Conservation (phyloP, 92 coral and sea anemone species). For the Actinernus sp. region DNA sequence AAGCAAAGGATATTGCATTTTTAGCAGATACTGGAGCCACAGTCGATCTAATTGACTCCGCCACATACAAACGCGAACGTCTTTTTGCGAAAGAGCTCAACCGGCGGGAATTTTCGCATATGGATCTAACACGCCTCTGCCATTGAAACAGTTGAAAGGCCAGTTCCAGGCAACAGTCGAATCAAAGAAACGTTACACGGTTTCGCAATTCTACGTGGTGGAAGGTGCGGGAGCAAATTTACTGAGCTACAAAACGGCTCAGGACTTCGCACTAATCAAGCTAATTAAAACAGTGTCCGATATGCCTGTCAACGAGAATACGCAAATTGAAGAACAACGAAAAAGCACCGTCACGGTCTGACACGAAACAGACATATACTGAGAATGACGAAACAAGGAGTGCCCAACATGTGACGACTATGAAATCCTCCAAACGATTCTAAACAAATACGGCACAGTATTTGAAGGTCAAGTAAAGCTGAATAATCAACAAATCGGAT, state of each 20-base stretch:
- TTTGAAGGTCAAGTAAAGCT: too few species aligned
- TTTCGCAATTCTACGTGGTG: too few species aligned
- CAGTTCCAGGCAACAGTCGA: slow-evolving; percentile 33
- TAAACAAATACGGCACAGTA: too few species aligned
- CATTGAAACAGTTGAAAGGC: too few species aligned
- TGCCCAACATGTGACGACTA: too few species aligned
- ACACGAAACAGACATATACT: slow-evolving; percentile 1
- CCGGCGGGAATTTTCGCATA: slow-evolving; percentile 13
- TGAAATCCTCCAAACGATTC: too few species aligned
- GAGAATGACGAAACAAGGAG: background rate
- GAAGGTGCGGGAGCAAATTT: too few species aligned
- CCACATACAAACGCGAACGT: slow-evolving; percentile 13
- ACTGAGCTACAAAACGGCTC: too few species aligned
- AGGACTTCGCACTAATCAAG: too few species aligned
- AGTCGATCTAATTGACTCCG: slow-evolving; percentile 25
- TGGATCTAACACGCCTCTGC: slow-evolving; percentile 18
- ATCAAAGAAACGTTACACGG: too few species aligned
- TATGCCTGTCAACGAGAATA: background rate
- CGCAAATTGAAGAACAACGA: background rate
- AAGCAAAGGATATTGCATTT: slow-evolving; percentile 6
- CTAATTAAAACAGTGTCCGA: too few species aligned
- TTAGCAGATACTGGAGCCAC: slow-evolving; percentile 27
- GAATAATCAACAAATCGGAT: too few species aligned
- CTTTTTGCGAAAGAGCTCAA: background rate
- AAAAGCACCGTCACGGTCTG: background rate